phyloP scores from a whole-genome alignment of 2,113 vertebrate species.

The Syrrhaptes paradoxus region DNA sequence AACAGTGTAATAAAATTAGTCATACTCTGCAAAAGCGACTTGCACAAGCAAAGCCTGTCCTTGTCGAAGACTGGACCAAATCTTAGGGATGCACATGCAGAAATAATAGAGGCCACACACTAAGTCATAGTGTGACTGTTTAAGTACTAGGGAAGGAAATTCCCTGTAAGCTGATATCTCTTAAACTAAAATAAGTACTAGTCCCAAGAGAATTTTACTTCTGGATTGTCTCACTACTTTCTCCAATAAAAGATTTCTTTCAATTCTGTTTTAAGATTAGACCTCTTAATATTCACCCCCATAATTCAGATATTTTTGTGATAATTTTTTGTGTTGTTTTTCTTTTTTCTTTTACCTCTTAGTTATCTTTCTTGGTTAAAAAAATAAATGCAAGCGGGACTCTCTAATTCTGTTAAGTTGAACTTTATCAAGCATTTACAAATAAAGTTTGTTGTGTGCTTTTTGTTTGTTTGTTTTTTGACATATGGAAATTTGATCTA shows the following conservation, averaged over 20 bases:
- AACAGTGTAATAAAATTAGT: not conserved
- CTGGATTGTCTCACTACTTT: not conserved
- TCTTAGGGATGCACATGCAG: not conserved
- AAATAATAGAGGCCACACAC: constrained; percentile 1
- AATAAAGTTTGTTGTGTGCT: not conserved
- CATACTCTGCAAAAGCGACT: not conserved
- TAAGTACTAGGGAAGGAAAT: not conserved
- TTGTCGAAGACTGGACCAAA: not conserved
- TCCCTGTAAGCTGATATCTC: not conserved
- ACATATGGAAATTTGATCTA: not conserved
- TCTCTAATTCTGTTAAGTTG: not conserved
- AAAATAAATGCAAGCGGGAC: not conserved
- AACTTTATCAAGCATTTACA: not conserved
- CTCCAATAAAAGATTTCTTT: not conserved
- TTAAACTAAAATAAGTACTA: not conserved
- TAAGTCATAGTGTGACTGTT: not conserved
- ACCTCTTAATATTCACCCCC: not conserved
- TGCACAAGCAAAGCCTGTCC: not conserved
- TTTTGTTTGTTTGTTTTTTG: not conserved
- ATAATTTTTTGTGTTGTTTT: not conserved
- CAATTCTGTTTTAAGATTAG: not conserved
- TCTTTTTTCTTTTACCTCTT: not conserved
- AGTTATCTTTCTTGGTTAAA: not conserved
- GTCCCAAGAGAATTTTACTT: not conserved
- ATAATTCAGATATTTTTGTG: not conserved